phyloP scores from a whole-genome alignment of 2,113 vertebrate genomes.

The Dolichallabes microphthalmus region DNA sequence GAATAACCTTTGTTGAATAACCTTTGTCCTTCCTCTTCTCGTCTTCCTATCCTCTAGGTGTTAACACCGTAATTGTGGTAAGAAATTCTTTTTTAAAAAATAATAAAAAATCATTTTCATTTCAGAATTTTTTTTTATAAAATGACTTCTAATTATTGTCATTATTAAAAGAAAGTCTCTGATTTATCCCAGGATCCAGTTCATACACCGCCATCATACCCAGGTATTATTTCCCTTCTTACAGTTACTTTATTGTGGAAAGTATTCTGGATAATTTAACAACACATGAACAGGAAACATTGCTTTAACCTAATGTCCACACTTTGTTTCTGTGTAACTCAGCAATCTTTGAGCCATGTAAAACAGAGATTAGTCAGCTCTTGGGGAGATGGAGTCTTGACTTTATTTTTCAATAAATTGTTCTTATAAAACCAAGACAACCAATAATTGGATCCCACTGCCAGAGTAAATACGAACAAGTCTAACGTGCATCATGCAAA shows the following conservation, averaged over 20 bases:
- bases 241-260: neutral
- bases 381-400: slow-evolving; percentile 28
- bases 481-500: slow-evolving; percentile 31
- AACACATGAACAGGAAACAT: slow-evolving; percentile 14
- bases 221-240: slow-evolving; percentile 26
- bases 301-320: slow-evolving; percentile 12
- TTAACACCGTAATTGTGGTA: neutral
- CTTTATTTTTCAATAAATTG: slow-evolving; percentile 55
- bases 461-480: slow-evolving; percentile 64
- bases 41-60: slow-evolving; percentile 15
- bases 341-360: slow-evolving; percentile 21
- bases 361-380: slow-evolving; percentile 41
- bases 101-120: too few species aligned
- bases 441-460: slow-evolving; percentile 32
- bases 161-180: neutral
- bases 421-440: slow-evolving; percentile 40
- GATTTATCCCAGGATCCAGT: slow-evolving; percentile 23
- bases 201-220: slow-evolving; percentile 16
- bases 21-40: slow-evolving; percentile 21
- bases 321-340: slow-evolving; percentile 6
- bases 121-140: too few species aligned
- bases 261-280: slow-evolving; percentile 6
- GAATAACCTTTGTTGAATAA: slow-evolving; percentile 1
- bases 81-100: neutral
- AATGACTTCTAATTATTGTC: neutral